Percentiles rank a stretch among this genome's conserved stretches.
Evolutionary conservation across 2,888 invertebrate genomes (phyloP).

Genomic region (Hymenopus coronatus): DNA sequence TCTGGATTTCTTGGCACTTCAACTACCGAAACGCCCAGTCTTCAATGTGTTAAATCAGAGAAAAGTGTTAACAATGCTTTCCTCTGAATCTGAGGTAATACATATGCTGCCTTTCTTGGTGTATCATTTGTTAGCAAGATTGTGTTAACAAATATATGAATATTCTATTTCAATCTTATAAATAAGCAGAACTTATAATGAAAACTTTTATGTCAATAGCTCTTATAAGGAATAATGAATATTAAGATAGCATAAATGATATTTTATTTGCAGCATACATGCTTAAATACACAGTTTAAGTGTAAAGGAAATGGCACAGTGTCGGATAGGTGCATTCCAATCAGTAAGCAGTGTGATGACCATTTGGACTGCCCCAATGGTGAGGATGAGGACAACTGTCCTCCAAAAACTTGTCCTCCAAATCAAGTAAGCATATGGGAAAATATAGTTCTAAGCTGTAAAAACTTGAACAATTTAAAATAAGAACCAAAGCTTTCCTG

Average conservation of each 20-base stretch:
- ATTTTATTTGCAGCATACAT: conserved; percentile 55
- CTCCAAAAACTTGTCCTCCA: conserved; percentile 64
- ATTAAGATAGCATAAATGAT: background rate
- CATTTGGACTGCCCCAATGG: conserved; percentile 64
- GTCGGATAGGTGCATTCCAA: conserved; percentile 61
- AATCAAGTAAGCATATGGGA: conserved; percentile 49
- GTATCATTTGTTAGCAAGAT: too few species aligned
- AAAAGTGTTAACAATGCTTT: too few species aligned
- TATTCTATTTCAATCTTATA: background rate
- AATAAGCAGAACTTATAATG: background rate
- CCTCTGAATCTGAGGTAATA: too few species aligned
- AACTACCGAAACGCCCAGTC: too few species aligned
- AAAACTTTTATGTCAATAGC: background rate
- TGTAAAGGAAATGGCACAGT: conserved; percentile 61
- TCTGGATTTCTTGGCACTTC: too few species aligned
- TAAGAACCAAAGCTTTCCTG: too few species aligned
- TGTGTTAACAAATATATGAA: background rate
- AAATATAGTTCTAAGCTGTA: background rate
- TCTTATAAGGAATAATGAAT: background rate
- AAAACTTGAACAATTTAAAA: background rate
- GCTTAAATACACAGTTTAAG: conserved; percentile 67
- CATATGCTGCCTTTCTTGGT: too few species aligned
- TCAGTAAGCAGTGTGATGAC: conserved; percentile 67
- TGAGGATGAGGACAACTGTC: conserved; percentile 72
- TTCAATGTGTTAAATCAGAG: too few species aligned